Conservation (phyloP, 2,797 vertebrate genomes). For the Danio aesculapii region DNA sequence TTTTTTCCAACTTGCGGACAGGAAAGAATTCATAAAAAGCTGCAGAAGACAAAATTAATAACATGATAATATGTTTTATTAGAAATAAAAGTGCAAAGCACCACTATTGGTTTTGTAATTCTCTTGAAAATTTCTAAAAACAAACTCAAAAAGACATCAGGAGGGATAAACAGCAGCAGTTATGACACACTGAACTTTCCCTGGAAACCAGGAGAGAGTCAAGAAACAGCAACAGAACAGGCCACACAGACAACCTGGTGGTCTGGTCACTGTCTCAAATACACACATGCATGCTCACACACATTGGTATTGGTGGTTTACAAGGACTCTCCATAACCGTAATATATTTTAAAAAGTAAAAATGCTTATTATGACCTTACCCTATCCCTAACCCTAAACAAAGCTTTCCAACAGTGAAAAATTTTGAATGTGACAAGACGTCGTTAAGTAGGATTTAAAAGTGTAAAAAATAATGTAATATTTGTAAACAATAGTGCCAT, state of each 20-base stretch:
- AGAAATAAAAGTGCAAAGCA: conserved; percentile 41
- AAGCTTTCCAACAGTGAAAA: too few relatives aligned
- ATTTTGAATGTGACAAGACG: too few relatives aligned
- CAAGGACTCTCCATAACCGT: too few relatives aligned
- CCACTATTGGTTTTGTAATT: conserved; percentile 72
- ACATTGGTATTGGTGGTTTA: too few relatives aligned
- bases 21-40: not conserved
- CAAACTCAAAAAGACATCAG: conserved; percentile 73
- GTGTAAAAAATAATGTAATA: too few relatives aligned
- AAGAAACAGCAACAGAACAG: conserved; percentile 75
- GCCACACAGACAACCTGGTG: conserved; percentile 78
- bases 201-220: conserved; percentile 76
- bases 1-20: not conserved
- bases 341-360: too few relatives aligned
- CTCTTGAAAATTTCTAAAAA: conserved; percentile 80
- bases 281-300: too few relatives aligned
- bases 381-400: too few relatives aligned
- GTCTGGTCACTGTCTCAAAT: conserved; percentile 65
- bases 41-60: not conserved
- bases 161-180: conserved; percentile 80
- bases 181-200: conserved; percentile 80
- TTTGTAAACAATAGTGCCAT: conserved; percentile 9
- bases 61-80: conserved; percentile 19
- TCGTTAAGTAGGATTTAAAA: too few relatives aligned
- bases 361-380: too few relatives aligned